These are phyloP conservation scores for Brachirus orientalis DNA, from an alignment of 2,113 vertebrate species.

Conservation along the genomic window DNA sequence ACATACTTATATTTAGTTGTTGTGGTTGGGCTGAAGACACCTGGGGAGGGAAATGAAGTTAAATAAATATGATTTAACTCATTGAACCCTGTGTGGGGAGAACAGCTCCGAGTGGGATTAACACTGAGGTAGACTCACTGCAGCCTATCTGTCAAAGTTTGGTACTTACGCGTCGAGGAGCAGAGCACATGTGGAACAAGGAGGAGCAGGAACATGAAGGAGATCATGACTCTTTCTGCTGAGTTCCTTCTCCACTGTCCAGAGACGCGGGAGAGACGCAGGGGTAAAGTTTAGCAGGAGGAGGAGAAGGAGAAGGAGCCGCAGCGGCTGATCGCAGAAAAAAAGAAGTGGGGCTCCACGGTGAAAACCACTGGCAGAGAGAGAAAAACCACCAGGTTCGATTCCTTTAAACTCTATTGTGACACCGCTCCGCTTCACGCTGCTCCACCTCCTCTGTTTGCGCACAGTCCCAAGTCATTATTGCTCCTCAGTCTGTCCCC, in stretches of 20 bases:
- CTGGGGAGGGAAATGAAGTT: neutral
- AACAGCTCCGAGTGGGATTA: neutral
- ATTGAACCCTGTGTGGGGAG: neutral
- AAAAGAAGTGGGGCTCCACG: conserved; percentile 4
- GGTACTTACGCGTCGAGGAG: conserved; percentile 75
- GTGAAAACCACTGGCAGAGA: neutral
- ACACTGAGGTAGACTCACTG: neutral
- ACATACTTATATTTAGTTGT: too few relatives aligned
- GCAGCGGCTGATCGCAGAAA: conserved; percentile 1
- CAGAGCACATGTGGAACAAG: conserved; percentile 59
- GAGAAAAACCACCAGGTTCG: conserved; percentile 11
- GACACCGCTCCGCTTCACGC: conserved; percentile 3
- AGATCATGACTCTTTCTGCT: conserved; percentile 44
- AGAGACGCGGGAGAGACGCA: neutral
- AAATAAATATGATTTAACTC: neutral
- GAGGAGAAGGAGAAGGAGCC: neutral
- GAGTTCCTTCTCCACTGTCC: neutral
- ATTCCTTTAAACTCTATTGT: conserved; percentile 50
- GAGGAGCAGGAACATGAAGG: conserved; percentile 56
- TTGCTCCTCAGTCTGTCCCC: conserved; percentile 34
- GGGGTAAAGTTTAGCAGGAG: neutral
- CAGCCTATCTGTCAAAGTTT: neutral
- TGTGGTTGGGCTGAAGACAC: conserved; percentile 1
- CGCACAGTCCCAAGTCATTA: conserved; percentile 62
- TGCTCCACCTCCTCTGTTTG: conserved; percentile 81